Evolutionary conservation across 2,888 invertebrate genomes (phyloP).

Genomic region (Tipula confusa): DNA sequence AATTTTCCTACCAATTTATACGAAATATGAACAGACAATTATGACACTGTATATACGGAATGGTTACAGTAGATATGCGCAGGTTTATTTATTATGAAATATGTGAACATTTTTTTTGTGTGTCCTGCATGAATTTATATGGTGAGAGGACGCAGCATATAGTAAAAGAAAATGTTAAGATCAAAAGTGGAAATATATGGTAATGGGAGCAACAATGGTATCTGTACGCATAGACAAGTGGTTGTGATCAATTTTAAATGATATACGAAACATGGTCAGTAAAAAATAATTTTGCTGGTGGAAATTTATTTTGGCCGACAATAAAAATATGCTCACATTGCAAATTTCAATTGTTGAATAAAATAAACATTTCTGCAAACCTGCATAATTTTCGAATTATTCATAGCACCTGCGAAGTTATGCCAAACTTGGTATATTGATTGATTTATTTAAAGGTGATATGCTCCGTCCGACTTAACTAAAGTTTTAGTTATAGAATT

Average conservation of each 20-base stretch:
- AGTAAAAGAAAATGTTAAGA: neutral
- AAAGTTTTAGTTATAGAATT: too few relatives aligned
- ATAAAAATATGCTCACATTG: slow-evolving; percentile 3
- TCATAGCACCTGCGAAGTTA: slow-evolving; percentile 4
- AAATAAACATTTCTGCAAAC: neutral
- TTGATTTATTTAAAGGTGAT: neutral
- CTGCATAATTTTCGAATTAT: neutral
- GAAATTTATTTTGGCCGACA: neutral
- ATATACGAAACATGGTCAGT: neutral
- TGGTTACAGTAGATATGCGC: neutral
- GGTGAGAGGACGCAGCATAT: neutral
- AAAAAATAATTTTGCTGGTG: neutral
- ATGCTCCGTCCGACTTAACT: too few relatives aligned
- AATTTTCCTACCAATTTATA: neutral
- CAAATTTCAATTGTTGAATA: neutral
- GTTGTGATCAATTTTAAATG: neutral
- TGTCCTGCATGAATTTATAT: neutral
- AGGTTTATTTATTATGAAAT: neutral
- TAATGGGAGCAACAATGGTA: neutral
- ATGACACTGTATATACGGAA: neutral
- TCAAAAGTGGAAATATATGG: slow-evolving; percentile 5
- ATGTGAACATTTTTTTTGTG: neutral
- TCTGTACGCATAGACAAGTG: neutral
- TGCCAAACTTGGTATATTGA: neutral
- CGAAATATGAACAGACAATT: neutral